A percentile compares a stretch with the other conserved stretches of the same genome.
phyloP scores from a whole-genome alignment of 2,888 invertebrate genomes.

The Aplocera efformata region DNA sequence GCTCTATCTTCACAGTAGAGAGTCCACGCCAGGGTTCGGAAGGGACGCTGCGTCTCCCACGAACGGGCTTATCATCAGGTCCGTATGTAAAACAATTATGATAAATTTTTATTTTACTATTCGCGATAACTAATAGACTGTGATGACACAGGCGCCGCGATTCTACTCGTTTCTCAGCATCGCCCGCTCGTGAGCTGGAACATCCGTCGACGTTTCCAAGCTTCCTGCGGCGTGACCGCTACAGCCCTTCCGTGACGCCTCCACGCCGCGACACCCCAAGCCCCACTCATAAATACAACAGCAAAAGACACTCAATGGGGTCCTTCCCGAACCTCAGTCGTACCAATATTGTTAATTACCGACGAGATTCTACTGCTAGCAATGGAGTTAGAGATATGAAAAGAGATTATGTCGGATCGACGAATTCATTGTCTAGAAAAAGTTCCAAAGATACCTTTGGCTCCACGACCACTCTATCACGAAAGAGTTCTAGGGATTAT shows the following conservation, averaged over 20 bases:
- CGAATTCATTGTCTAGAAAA: constrained; percentile 66
- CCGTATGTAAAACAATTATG: constrained; percentile 32
- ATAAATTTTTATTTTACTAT: not conserved
- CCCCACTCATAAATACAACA: constrained; percentile 59
- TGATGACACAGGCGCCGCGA: constrained; percentile 77
- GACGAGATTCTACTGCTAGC: constrained; percentile 63
- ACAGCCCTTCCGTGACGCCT: constrained; percentile 70
- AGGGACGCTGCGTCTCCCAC: constrained; percentile 77
- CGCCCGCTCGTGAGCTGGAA: constrained; percentile 80
- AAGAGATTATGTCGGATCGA: constrained; percentile 60
- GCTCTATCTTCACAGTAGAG: constrained; percentile 69
- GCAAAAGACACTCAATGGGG: constrained; percentile 70
- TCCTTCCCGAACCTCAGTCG: constrained; percentile 65
- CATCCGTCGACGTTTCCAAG: constrained; percentile 87
- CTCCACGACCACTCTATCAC: constrained; percentile 47
- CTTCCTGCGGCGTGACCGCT: constrained; percentile 81
- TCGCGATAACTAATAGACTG: constrained; percentile 25
- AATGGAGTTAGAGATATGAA: constrained; percentile 72
- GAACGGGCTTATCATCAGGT: constrained; percentile 73
- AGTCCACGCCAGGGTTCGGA: constrained; percentile 79
- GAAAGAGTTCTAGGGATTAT: constrained; percentile 56
- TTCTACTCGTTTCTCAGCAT: constrained; percentile 80
- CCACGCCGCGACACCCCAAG: constrained; percentile 74
- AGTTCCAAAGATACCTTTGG: constrained; percentile 35
- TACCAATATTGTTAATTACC: constrained; percentile 62